Evolutionary conservation across 2,888 invertebrate species (phyloP), one percentile per base, ranked within the genome.

Genomic region (Lomographa bimaculata): DNA sequence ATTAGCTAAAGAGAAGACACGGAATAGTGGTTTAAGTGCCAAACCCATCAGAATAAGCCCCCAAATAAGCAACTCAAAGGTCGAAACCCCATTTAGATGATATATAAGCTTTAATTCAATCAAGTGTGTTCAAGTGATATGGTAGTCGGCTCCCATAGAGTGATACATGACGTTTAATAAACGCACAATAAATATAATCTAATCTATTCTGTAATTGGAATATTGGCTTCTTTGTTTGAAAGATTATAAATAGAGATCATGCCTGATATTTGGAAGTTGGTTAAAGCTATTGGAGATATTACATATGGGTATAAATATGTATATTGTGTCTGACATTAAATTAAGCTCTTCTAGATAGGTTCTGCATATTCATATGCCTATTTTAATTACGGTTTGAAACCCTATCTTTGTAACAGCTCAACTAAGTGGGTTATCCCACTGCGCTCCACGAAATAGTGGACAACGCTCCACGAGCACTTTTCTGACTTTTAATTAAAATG

Each of bases 21-120:
- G n/a, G n/a, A n/a, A n/a, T n/a, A n/a, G n/a, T n/a, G n/a, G n/a
- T n/a, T n/a, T n/a, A n/a, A n/a, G n/a, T n/a, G n/a, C n/a, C n/a
- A n/a, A n/a, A n/a, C n/a, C n/a, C 7, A 17, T 10, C 38, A 48
- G 51, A 57, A 55, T 54, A 60, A 37, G 49, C 30, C 27, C 19
- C 21, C 17, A 6, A 7, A 1, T 8, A 25, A 16, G 5, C 29
- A 29, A 4, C 7, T 17, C 23, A 44, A 60, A 67, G 65, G 71
- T 67, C 61, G 63, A 54, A 46, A 44, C 61, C 60, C 64, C 63
- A 75, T 77, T 74, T 69, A 64, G 44, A 73, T 82, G 83, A 84
- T 82, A 68, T 63, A 85, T 83, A 65, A 46, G 36, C 58, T 48
- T 69, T 77, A 81, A 83, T 83, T 83, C 71, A 82, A 83, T 82